A percentile compares a stretch with the other conserved stretches of the same genome.
Evolutionary conservation across 2,888 invertebrate genomes (phyloP).

Genomic region (Maniola hyperantus): DNA sequence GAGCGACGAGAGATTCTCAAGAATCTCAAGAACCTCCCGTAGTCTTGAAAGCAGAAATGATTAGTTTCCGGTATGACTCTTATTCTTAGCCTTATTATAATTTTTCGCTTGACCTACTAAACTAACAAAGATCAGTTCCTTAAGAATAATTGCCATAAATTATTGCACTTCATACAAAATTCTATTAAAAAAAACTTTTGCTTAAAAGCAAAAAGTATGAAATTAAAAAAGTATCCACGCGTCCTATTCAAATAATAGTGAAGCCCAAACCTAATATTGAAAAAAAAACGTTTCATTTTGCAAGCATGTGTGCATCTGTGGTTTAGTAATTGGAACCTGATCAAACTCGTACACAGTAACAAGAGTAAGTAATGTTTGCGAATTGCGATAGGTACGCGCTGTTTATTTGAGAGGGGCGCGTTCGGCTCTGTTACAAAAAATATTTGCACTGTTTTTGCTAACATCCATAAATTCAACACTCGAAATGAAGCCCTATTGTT

Average conservation of each 20-base stretch:
- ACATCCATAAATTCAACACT: constrained; percentile 49
- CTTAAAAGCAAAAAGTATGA: no score
- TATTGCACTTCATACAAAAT: no score
- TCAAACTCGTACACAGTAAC: constrained; percentile 15
- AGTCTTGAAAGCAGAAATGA: no score
- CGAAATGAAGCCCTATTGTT: constrained; percentile 43
- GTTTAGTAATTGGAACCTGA: constrained; percentile 27
- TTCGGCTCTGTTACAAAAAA: constrained; percentile 43
- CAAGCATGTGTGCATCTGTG: constrained; percentile 13
- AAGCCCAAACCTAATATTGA: neutral
- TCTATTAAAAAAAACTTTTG: no score
- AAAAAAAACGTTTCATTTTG: constrained; percentile 2
- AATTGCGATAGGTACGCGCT: constrained; percentile 26
- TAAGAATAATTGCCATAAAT: no score
- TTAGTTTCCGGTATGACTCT: no score
- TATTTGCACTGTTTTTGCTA: constrained; percentile 49
- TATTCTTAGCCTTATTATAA: no score
- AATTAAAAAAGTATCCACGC: no score
- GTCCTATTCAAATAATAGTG: neutral
- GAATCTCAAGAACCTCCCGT: no score
- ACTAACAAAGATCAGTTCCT: no score
- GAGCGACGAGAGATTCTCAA: no score
- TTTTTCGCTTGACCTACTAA: no score
- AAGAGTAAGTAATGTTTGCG: constrained; percentile 27
- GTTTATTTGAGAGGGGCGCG: constrained; percentile 39